Percentiles rank a stretch among this genome's conserved stretches.
Conservation (phyloP, 2,888 invertebrate genomes). For the Rhamnusium bicolor region DNA sequence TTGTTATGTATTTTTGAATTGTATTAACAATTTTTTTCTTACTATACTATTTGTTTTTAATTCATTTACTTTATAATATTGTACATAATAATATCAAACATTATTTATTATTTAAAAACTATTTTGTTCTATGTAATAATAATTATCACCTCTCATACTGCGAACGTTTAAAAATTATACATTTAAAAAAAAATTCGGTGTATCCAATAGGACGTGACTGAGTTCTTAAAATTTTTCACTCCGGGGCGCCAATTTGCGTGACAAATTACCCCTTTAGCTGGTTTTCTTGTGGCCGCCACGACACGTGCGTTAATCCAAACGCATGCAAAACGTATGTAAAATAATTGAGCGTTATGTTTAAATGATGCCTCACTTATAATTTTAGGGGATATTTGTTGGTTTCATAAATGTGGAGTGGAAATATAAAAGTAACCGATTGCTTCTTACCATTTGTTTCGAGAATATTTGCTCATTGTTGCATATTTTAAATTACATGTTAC, state of each 20-base stretch:
- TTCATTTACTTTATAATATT: no score
- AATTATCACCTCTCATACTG: not conserved
- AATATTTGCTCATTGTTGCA: no score
- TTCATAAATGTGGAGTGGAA: conserved; percentile 27
- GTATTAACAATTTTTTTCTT: no score
- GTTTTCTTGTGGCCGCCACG: conserved; percentile 22
- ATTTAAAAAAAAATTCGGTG: not conserved
- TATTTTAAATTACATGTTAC: no score
- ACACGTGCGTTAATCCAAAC: conserved; percentile 45
- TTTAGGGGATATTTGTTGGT: conserved; percentile 14
- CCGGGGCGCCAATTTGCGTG: conserved; percentile 52
- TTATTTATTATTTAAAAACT: no score
- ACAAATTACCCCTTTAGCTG: conserved; percentile 48
- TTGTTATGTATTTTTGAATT: no score
- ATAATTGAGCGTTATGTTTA: conserved; percentile 68
- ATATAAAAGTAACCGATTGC: conserved; percentile 31
- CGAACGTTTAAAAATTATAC: not conserved
- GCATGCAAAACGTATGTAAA: conserved; percentile 59
- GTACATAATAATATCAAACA: no score
- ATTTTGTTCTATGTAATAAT: no score
- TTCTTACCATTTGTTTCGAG: not conserved
- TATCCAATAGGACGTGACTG: not conserved
- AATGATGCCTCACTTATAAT: conserved; percentile 55
- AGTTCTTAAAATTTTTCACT: conserved; percentile 24
- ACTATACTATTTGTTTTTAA: no score